A percentile compares a stretch with the other conserved stretches of the same genome.
Evolutionary conservation across 2,888 invertebrate genomes (phyloP).

Genomic region (Thumatha senex): DNA sequence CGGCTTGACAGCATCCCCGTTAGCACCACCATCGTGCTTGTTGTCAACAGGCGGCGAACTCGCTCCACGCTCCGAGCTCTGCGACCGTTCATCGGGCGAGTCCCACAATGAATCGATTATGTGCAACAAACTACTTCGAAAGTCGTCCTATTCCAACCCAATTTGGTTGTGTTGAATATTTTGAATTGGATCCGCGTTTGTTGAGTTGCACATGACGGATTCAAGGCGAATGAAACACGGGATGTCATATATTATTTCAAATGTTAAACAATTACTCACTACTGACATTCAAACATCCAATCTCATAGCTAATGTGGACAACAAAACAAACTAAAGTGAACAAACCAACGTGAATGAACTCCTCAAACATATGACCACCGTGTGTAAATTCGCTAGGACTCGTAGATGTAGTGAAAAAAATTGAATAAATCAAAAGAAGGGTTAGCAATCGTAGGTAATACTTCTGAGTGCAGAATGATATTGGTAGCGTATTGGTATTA

Average conservation of each 20-base stretch:
- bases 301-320: conserved; percentile 71
- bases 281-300: conserved; percentile 80
- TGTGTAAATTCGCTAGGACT: conserved; percentile 82
- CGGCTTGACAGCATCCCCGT: conserved; percentile 72
- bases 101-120: conserved; percentile 85
- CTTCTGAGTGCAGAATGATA: conserved; percentile 36
- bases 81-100: conserved; percentile 83
- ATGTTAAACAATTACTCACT: conserved; percentile 76
- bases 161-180: conserved; percentile 53
- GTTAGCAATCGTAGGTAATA: conserved; percentile 17
- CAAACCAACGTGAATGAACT: conserved; percentile 74
- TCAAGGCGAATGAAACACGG: conserved; percentile 84
- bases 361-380: conserved; percentile 83
- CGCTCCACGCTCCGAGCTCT: conserved; percentile 68
- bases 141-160: conserved; percentile 78
- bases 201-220: conserved; percentile 84
- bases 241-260: conserved; percentile 83
- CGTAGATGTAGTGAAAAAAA: conserved; percentile 52
- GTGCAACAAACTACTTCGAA: conserved; percentile 85
- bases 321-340: conserved; percentile 75
- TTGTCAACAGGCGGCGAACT: conserved; percentile 61
- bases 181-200: conserved; percentile 59
- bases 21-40: conserved; percentile 62
- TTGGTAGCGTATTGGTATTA: background rate
- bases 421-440: conserved; percentile 44